Base-by-base conservation (phyloP, 2,888 invertebrate species). In the Eupithecia exiguata region DNA sequence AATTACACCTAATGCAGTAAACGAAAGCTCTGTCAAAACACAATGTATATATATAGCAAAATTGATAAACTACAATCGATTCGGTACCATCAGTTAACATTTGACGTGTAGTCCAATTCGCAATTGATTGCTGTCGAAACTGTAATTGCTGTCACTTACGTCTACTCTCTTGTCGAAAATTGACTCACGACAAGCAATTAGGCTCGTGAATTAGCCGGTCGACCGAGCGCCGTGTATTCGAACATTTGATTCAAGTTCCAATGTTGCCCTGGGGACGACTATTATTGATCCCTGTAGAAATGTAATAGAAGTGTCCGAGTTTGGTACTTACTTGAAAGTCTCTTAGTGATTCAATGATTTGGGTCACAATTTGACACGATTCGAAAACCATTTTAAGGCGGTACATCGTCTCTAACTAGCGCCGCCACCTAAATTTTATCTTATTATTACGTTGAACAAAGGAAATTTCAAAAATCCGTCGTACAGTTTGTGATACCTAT, bases 231-330 rank as follows among this genome's bases (percentile, higher is more conserved):
- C 65, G 38, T 66, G 66, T 66, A 66, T 38, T 40, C 40, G 66
- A 25, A 66, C 40, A 66, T 21, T 66, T 66, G 62, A 74, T 72
- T 77, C 71, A 68, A 74, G 76, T 76, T 77, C 68, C 71, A 69
- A 76, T 75, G 70, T 77, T 67, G 70, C 67, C 68, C 62, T 30
- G 36, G 68, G 66, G 74, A 72, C 36, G 72, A 77, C 74, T 70
- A 71, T 63, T 76, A 78, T 79, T 79, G 79, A 78, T 77, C 79
- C 74, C 75, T 36, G 35, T 67, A 58, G 79, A 68, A 75, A 35
- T 69, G 74, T 74, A 71, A 71, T 62, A 66, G 71, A 61, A 69
- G 71, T 71, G 71, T 74, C 69, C 38, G 61, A 71, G 38, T 58
- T 58, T 58, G 58, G 58, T 58, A 58, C 58, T 62, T 21, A 70